Percentiles rank a stretch among this genome's conserved stretches.
These are phyloP conservation scores for Lanistes nyassanus DNA, from an alignment of 1,140 invertebrate species.

Conservation along the genomic window DNA sequence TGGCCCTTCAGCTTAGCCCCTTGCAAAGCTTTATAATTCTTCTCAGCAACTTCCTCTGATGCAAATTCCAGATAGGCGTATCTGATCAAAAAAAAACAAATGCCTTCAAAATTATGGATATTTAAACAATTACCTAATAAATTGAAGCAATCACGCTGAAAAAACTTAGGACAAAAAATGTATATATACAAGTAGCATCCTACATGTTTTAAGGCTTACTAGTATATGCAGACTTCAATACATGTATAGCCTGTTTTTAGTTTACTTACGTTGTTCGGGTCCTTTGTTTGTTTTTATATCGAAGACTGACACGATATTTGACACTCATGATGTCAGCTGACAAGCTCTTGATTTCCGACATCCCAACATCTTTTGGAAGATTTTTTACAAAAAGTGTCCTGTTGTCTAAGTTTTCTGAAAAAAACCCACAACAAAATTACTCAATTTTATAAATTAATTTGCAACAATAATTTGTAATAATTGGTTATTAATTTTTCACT, in stretches of 20 bases:
- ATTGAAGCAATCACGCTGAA: neutral
- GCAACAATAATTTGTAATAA: neutral
- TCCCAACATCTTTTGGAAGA: conserved; percentile 18
- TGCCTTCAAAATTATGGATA: neutral
- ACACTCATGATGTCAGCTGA: conserved; percentile 32
- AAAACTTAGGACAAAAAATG: neutral
- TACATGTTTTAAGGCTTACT: no score
- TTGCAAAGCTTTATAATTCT: conserved; percentile 29
- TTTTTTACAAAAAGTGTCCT: conserved; percentile 31
- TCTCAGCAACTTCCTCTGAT: conserved; percentile 34
- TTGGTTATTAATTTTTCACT: neutral
- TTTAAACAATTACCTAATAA: neutral
- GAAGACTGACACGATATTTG: conserved; percentile 17
- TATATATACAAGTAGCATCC: neutral
- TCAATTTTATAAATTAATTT: neutral
- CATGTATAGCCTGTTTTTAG: neutral
- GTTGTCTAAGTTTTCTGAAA: conserved; percentile 17
- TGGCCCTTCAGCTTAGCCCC: conserved; percentile 12
- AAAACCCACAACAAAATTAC: neutral
- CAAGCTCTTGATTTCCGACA: conserved; percentile 24
- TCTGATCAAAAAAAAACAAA: conserved; percentile 14
- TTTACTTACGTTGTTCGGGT: conserved; percentile 9
- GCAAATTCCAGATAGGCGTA: conserved; percentile 39
- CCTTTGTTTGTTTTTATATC: conserved; percentile 10
- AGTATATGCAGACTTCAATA: neutral